phyloP scores from a whole-genome alignment of 2,888 invertebrate genomes.

The Thera obeliscata region DNA sequence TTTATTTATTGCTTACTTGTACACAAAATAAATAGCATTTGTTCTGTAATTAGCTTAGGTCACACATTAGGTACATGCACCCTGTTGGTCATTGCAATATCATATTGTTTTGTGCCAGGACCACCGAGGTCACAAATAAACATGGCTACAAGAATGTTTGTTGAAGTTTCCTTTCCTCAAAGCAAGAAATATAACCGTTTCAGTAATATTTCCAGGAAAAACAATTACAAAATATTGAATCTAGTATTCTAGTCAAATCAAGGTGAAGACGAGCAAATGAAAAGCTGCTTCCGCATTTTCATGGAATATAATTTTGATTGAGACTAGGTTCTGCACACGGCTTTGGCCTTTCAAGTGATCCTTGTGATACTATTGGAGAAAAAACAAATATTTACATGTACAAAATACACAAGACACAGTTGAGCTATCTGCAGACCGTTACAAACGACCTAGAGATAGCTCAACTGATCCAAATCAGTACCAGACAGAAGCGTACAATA shows the following conservation, averaged over 20 bases:
- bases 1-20: no score
- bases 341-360: not conserved
- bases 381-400: not conserved
- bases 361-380: no score
- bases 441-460: not conserved
- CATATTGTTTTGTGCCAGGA: no score
- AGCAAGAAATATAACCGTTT: slow-evolving; percentile 10
- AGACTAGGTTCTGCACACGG: slow-evolving; percentile 1
- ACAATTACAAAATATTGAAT: slow-evolving; percentile 43
- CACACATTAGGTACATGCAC: no score
- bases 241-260: slow-evolving; percentile 54
- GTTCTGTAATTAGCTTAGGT: no score
- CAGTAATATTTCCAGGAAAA: slow-evolving; percentile 43
- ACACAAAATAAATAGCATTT: no score
- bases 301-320: slow-evolving; percentile 43
- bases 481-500: no score
- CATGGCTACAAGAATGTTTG: no score
- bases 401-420: not conserved
- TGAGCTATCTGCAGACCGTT: not conserved
- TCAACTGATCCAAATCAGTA: no score
- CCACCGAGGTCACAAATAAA: no score
- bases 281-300: slow-evolving; percentile 53
- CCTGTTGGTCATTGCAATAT: no score
- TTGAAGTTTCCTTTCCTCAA: not conserved
- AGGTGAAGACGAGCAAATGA: slow-evolving; percentile 47